Percentiles rank a stretch among this genome's conserved stretches.
These are phyloP conservation scores for Ips typographus DNA, from an alignment of 1,140 invertebrate species.

Conservation along the genomic window DNA sequence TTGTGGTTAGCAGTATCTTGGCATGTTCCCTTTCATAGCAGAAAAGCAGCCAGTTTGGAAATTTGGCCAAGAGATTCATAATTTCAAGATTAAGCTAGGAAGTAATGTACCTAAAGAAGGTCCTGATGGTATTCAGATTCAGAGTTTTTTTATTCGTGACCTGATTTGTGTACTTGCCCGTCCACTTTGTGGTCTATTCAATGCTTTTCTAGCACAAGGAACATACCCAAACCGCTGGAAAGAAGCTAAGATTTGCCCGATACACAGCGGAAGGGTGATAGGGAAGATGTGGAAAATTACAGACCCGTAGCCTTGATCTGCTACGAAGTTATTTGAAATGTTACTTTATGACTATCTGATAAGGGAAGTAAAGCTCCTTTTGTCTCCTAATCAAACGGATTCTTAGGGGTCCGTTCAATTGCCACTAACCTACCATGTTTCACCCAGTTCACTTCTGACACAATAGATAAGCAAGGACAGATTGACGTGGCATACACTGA, in stretches of 20 bases:
- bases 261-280: constrained; percentile 5
- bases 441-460: not conserved
- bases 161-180: no score
- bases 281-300: constrained; percentile 5
- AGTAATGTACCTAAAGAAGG: no score
- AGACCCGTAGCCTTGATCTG: constrained; percentile 8
- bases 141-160: no score
- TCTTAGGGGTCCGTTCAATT: not conserved
- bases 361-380: not conserved
- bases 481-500: constrained; percentile 8
- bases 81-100: no score
- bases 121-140: no score
- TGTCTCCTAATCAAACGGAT: not conserved
- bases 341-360: not conserved
- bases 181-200: no score
- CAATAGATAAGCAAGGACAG: not conserved
- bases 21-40: no score
- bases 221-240: not conserved
- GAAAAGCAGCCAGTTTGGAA: no score
- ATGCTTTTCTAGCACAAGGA: no score
- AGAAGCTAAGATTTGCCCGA: constrained; percentile 9
- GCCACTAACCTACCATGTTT: constrained; percentile 1
- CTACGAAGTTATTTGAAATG: not conserved
- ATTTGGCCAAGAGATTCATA: no score
- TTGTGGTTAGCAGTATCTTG: no score